Evolutionary conservation across 1,140 invertebrate genomes (phyloP).

Genomic region (Heliconius hewitsoni): DNA sequence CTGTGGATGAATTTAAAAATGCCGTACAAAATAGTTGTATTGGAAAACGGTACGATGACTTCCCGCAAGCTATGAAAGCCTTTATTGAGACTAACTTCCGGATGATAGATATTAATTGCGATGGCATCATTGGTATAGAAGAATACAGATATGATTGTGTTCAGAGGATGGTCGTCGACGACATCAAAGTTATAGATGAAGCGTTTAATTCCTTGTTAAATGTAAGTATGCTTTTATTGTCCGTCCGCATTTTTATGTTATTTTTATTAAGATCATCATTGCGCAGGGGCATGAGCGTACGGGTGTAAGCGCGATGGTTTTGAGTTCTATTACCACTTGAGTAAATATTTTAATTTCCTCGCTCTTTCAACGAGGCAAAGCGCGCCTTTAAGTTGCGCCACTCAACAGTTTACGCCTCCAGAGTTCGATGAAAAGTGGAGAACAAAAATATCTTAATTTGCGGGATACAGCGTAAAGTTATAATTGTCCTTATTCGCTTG

Average conservation of each 20-base stretch:
- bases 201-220: conserved; percentile 89
- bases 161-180: conserved; percentile 88
- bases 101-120: conserved; percentile 89
- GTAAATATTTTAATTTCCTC: not conserved
- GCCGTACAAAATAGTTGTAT: conserved; percentile 90
- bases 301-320: too few species aligned
- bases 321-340: too few species aligned
- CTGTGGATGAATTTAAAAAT: conserved; percentile 90
- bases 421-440: not conserved
- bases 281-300: too few species aligned
- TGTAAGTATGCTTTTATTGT: conserved; percentile 80
- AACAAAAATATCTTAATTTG: too few species aligned
- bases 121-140: conserved; percentile 88
- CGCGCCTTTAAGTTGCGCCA: not conserved
- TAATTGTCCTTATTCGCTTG: too few species aligned
- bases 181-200: conserved; percentile 88
- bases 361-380: not conserved
- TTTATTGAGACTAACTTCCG: conserved; percentile 92
- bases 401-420: not conserved
- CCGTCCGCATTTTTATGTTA: too few species aligned
- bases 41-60: conserved; percentile 89
- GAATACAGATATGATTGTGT: conserved; percentile 92
- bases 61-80: conserved; percentile 90
- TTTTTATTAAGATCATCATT: too few species aligned
- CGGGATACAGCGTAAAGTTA: too few species aligned